Evolutionary conservation across 1,140 invertebrate species (phyloP), one percentile per base, ranked within the genome.

Genomic region (Coelopa frigida): DNA sequence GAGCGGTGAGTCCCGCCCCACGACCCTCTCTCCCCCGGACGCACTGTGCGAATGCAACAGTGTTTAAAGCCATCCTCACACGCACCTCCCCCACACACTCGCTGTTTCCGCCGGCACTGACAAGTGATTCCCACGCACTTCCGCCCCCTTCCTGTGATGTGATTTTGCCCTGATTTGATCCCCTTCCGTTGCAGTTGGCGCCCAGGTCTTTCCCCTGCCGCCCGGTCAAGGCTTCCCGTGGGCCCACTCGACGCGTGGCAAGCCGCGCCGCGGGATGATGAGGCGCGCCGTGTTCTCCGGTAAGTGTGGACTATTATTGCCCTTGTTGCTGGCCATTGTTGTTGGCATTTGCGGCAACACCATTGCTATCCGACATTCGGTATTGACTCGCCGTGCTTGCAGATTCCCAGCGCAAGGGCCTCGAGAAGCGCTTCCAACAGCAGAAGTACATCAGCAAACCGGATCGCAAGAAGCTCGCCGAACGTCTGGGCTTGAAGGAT

Each of bases 381-480:
- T 46, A 24, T 31, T 39, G 21, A 31, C n/a, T 49, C 24, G n/a
- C 22, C n/a, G 27, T 27, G 15, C 88, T 89, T 72, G 90, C 88
- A 38, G 92, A 95, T 62, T 79, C 92, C 0, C 94, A 98, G 63
- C 73, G 94, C 40, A 91, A 94, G 55, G 94, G 94, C 1, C 73
- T 98, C 40, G 94, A 98, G 72, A 87, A 93, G 54, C 72, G 92
- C 56, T 98, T 97, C 72, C 90, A 94, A 68, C 79, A 94, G n/a
- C 94, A 98, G 72, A 96, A 97, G 70, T 98, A 98, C 70, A 97
- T 98, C 59, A 94, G 89, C 47, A 98, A 98, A 70, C 93, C 93
- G 1, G 94, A 98, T 71, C 79, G 94, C 60, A 90, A 95, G 71
- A 95, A 96, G 62, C 72, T 98, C 22, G 94, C 94, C 0, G 92